Evolutionary conservation across 92 coral and sea anemone species (phyloP), one percentile per base, ranked within the genome.

Genomic region (Siderastrea radians): DNA sequence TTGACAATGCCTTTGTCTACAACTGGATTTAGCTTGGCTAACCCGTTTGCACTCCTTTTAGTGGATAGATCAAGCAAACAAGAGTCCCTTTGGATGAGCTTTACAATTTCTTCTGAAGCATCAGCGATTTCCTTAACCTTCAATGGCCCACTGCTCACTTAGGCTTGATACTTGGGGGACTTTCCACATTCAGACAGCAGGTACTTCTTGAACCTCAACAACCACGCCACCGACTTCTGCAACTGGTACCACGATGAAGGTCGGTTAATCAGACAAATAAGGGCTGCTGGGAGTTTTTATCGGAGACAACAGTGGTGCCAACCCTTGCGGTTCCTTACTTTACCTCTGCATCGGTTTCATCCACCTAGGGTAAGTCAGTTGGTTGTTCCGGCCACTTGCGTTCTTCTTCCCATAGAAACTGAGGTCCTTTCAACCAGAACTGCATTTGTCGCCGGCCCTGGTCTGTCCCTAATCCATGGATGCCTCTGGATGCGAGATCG

Each of bases 361-460:
- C 88, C 75, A 74, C 48, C 80, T 58, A 71, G 50, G 38, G 59
- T 26, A 75, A 70, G 9, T 44, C 76, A 4, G 68, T 75, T 13
- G 86, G 86, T 57, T 68, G 69, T 17, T 43, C 71, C 10, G 86
- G 86, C 91, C 91, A 87, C 26, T 87, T 61, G 15, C 54, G 58
- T 57, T 49, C 45, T 4, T 74, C 44, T 59, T 87, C 46, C 82
- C 60, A 61, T 16, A 87, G 80, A 80, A 87, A 87, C 66, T 87
- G 57, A 62, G 86, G 91, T 12, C 91, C 81, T 16, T 78, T 87
- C 14, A 81, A 59, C 75, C 86, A 81, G 54, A 45, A 59, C 71
- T 46, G 86, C 57, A 55, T 44, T 44, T 70, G 49, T 49, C n/a
- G 50, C 66, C 68, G 65, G 75, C 87, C 62, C 17, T 59, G 47